These are phyloP conservation scores for Bradypus variegatus DNA, from an alignment of 2,797 vertebrate genomes.

Conservation along the genomic window DNA sequence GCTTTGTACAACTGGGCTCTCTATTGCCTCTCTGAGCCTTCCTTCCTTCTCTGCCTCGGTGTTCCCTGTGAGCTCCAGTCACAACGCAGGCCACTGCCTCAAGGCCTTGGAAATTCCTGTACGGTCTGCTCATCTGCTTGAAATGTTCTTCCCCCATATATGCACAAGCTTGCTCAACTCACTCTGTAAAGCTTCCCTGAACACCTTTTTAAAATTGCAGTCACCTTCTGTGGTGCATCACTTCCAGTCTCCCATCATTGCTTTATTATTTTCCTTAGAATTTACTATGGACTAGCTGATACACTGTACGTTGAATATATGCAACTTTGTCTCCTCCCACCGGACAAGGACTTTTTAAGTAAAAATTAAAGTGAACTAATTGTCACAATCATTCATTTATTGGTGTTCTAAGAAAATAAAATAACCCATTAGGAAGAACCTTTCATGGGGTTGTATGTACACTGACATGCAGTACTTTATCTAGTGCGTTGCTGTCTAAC, in stretches of 20 bases:
- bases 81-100: neutral
- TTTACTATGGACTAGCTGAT: neutral
- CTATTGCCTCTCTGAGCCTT: neutral
- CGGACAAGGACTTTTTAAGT: neutral
- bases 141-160: neutral
- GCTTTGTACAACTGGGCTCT: neutral
- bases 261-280: neutral
- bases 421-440: neutral
- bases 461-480: neutral
- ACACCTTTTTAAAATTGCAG: neutral
- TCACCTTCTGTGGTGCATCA: neutral
- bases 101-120: slow-evolving; percentile 15
- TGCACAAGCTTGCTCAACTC: neutral
- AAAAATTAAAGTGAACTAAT: neutral
- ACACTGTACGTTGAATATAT: neutral
- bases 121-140: neutral
- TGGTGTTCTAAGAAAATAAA: neutral
- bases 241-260: neutral
- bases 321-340: neutral
- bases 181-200: neutral
- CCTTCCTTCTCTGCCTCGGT: neutral
- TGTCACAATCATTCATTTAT: neutral
- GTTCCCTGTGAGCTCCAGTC: neutral
- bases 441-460: neutral
- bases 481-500: neutral